Percentiles rank a stretch among this genome's conserved stretches.
These are phyloP conservation scores for Girardia tigrina DNA, from an alignment of 2,888 invertebrate species.

Conservation along the genomic window DNA sequence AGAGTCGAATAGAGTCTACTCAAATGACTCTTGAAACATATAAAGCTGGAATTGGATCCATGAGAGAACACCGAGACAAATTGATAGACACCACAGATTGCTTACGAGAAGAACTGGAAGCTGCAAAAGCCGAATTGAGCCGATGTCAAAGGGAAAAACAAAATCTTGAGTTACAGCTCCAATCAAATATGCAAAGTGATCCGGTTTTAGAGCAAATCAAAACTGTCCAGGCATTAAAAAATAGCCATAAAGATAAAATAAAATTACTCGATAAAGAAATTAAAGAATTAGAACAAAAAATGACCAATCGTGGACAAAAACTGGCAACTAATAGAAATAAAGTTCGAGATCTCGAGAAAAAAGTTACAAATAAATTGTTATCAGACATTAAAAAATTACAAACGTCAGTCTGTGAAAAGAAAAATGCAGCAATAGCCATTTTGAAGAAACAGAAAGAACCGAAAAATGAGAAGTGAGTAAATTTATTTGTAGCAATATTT, in stretches of 20 bases:
- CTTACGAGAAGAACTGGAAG: conserved; percentile 21
- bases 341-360: conserved; percentile 29
- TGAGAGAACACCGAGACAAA: conserved; percentile 30
- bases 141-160: conserved; percentile 45
- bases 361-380: conserved; percentile 7
- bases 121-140: conserved; percentile 32
- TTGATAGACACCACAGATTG: background rate
- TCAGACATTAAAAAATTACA: conserved; percentile 24
- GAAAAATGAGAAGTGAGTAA: background rate
- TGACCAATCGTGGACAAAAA: conserved; percentile 33
- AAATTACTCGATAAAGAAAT: conserved; percentile 24
- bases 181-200: conserved; percentile 43
- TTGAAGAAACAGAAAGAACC: conserved; percentile 9
- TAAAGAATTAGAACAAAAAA: conserved; percentile 3
- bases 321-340: conserved; percentile 33
- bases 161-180: conserved; percentile 43
- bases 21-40: conserved; percentile 26
- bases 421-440: conserved; percentile 3
- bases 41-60: conserved; percentile 34
- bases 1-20: background rate
- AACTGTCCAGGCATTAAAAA: conserved; percentile 27
- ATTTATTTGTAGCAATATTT: no score
- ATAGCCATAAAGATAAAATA: conserved; percentile 24
- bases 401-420: background rate
- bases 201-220: conserved; percentile 40